These are phyloP conservation scores for Sphaerophoria rueppellii DNA, from an alignment of 2,888 invertebrate species.

Conservation along the genomic window DNA sequence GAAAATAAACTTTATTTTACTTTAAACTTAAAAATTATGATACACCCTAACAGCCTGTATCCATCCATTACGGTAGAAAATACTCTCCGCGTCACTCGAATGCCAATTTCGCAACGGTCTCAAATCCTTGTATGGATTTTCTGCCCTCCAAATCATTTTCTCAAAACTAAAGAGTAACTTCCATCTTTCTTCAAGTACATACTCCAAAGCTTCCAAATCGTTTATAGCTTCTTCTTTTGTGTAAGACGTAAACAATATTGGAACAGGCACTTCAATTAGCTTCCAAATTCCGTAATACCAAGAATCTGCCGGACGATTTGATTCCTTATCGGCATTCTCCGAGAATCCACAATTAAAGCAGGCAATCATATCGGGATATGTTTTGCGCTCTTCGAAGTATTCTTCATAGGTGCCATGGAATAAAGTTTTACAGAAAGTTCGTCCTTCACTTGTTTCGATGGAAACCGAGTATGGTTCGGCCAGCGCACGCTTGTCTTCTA, in stretches of 20 bases:
- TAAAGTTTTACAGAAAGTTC: slow-evolving; percentile 53
- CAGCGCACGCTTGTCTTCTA: background rate
- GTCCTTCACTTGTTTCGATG: slow-evolving; percentile 18
- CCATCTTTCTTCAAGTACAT: slow-evolving; percentile 46
- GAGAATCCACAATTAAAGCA: slow-evolving; percentile 79
- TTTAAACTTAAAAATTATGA: background rate
- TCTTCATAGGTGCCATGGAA: slow-evolving; percentile 74
- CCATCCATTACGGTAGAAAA: slow-evolving; percentile 78
- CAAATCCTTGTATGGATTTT: slow-evolving; percentile 78
- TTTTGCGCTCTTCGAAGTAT: slow-evolving; percentile 60
- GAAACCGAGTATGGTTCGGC: slow-evolving; percentile 18
- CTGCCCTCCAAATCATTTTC: slow-evolving; percentile 71
- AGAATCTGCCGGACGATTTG: slow-evolving; percentile 43
- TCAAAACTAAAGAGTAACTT: slow-evolving; percentile 68
- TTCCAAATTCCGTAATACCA: slow-evolving; percentile 74
- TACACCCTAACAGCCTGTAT: slow-evolving; percentile 75
- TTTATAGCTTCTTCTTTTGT: slow-evolving; percentile 75
- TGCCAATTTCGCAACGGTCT: slow-evolving; percentile 77
- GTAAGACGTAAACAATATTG: slow-evolving; percentile 78
- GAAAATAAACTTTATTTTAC: background rate
- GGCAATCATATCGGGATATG: slow-evolving; percentile 75
- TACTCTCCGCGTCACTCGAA: slow-evolving; percentile 74
- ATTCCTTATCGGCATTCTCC: slow-evolving; percentile 50
- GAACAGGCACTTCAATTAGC: slow-evolving; percentile 75
- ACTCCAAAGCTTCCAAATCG: slow-evolving; percentile 75